Conservation (phyloP, 2,797 vertebrate genomes). For the Carcharodon carcharias region DNA sequence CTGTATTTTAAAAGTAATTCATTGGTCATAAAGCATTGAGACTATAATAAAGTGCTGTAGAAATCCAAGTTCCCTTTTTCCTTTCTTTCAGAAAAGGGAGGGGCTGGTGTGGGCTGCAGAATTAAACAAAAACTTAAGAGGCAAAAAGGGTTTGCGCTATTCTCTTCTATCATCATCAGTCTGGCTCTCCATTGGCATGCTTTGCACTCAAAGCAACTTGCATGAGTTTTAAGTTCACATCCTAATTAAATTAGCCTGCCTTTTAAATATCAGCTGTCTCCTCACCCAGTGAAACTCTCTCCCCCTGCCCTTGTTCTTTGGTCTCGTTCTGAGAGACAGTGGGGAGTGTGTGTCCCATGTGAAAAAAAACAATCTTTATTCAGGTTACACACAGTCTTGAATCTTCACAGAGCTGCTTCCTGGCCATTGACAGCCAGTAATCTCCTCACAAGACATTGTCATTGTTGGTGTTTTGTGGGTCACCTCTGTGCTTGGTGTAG, state of each 20-base stretch:
- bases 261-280: not conserved
- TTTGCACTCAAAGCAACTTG: not conserved
- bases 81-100: not conserved
- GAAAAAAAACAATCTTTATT: not conserved
- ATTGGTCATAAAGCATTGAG: not conserved
- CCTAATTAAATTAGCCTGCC: slow-evolving; percentile 8
- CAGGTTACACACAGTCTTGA: not conserved
- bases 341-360: not conserved
- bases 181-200: not conserved
- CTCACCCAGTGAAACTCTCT: not conserved
- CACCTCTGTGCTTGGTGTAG: not conserved
- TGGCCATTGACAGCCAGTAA: not conserved
- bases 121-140: not conserved
- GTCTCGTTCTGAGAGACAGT: not conserved
- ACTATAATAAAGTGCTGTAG: not conserved
- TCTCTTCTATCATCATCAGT: not conserved
- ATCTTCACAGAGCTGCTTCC: not conserved
- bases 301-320: not conserved
- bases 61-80: not conserved
- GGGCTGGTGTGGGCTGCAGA: not conserved
- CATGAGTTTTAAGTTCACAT: not conserved
- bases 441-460: not conserved
- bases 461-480: not conserved
- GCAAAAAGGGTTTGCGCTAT: not conserved
- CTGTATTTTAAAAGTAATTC: not conserved